Evolutionary conservation across 2,797 vertebrate genomes (phyloP).

Genomic region (Eupleurogrammus muticus): DNA sequence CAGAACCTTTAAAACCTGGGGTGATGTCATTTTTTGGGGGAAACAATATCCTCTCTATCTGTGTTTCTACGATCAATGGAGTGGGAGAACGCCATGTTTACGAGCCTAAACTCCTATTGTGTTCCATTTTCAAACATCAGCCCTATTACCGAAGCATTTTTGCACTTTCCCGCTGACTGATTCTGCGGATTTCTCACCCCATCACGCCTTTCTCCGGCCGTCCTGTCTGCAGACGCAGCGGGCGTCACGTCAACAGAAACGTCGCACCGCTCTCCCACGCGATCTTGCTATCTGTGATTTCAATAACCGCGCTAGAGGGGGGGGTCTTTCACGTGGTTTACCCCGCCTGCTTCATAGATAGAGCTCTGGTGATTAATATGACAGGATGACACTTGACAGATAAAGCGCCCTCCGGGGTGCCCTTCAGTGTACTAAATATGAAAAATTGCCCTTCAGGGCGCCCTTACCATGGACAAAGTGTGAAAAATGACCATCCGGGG

Average conservation of each 20-base stretch:
- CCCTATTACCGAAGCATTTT: slow-evolving; percentile 23
- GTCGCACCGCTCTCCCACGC: slow-evolving; percentile 33
- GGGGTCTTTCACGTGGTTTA: slow-evolving; percentile 60
- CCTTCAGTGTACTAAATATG: no score
- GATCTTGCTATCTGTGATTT: slow-evolving; percentile 77
- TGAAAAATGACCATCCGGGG: no score
- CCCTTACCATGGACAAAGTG: no score
- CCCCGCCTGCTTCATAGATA: slow-evolving; percentile 16
- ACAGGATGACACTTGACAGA: no score
- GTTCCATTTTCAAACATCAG: slow-evolving; percentile 1
- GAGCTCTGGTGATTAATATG: not conserved
- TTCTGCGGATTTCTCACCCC: slow-evolving; percentile 4
- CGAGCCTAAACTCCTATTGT: slow-evolving; percentile 2
- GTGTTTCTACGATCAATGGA: slow-evolving; percentile 42
- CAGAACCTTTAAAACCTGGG: slow-evolving; percentile 19
- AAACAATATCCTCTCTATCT: not conserved
- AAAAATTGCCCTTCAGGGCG: no score
- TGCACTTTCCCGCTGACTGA: slow-evolving; percentile 33
- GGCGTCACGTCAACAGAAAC: slow-evolving; percentile 65
- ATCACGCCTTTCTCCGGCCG: slow-evolving; percentile 4
- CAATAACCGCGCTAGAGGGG: slow-evolving; percentile 70
- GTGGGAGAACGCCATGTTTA: not conserved
- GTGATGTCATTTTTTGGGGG: not conserved
- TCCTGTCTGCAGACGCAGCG: slow-evolving; percentile 43
- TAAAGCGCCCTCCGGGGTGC: no score